Conservation (phyloP, 1,140 invertebrate genomes). For the Pygmarrhopalites habei region DNA sequence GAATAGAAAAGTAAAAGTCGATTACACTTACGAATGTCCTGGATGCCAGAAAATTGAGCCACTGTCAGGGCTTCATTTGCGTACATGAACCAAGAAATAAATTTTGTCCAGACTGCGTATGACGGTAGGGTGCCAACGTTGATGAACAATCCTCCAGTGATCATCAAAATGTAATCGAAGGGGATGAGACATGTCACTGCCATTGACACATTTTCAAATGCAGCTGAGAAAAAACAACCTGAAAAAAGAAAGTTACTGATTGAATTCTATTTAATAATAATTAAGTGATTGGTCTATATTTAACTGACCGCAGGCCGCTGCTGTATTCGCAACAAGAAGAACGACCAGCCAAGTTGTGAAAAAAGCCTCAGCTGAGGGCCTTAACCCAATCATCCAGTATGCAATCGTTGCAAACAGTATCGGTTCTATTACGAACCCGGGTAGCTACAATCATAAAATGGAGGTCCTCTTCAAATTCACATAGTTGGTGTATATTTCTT, state of each 20-base stretch:
- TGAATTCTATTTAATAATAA: constrained; percentile 8
- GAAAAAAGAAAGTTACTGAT: constrained; percentile 10
- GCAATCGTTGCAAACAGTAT: constrained; percentile 64
- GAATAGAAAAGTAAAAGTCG: background rate
- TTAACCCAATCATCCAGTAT: constrained; percentile 69
- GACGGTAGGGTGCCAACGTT: constrained; percentile 55
- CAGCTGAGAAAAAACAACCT: constrained; percentile 77
- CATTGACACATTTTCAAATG: constrained; percentile 67
- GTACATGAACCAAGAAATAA: constrained; percentile 88
- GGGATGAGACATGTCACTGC: constrained; percentile 78
- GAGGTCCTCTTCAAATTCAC: too few relatives aligned
- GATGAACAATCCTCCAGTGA: constrained; percentile 75
- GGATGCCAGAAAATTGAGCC: constrained; percentile 65
- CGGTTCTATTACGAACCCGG: constrained; percentile 68
- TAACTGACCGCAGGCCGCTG: constrained; percentile 66
- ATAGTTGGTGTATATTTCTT: constrained; percentile 5
- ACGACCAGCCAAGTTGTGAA: constrained; percentile 57
- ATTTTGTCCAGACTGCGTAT: constrained; percentile 61
- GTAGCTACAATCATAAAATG: constrained; percentile 63
- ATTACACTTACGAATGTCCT: constrained; percentile 63
- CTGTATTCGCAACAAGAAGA: constrained; percentile 70
- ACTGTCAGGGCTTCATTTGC: constrained; percentile 80
- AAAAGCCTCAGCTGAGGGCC: constrained; percentile 58
- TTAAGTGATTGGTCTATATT: background rate
- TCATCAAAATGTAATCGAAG: constrained; percentile 79